These are phyloP conservation scores for Byasa hedistus DNA, from an alignment of 2,888 invertebrate species.

Conservation along the genomic window DNA sequence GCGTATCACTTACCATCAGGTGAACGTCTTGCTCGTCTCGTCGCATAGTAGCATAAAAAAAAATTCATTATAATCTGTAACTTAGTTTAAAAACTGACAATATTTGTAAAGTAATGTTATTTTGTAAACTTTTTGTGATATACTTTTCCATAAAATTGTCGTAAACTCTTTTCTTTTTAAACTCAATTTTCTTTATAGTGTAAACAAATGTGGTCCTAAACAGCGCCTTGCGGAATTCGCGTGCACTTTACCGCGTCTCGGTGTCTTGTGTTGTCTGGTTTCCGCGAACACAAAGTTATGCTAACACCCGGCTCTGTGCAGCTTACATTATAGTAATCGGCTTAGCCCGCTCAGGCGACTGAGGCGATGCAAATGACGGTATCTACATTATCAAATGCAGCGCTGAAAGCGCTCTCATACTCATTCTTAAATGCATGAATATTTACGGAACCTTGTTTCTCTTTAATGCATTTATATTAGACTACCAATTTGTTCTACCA, in stretches of 20 bases:
- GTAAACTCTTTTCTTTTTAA: no score
- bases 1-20: no score
- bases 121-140: no score
- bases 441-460: conserved; percentile 2
- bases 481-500: not conserved
- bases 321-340: conserved; percentile 54
- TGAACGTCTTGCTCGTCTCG: no score
- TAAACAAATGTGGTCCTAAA: conserved; percentile 13
- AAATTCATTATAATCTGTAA: no score
- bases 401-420: conserved; percentile 9
- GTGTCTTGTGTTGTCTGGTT: conserved; percentile 37
- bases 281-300: conserved; percentile 56
- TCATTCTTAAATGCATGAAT: conserved; percentile 14
- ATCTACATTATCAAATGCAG: conserved; percentile 38
- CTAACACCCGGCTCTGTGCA: conserved; percentile 46
- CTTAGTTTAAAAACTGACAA: no score
- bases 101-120: no score
- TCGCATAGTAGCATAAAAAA: no score
- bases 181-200: not conserved
- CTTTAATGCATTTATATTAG: not conserved
- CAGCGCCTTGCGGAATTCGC: conserved; percentile 22
- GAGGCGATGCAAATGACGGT: conserved; percentile 45
- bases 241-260: conserved; percentile 24
- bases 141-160: no score
- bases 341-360: conserved; percentile 37